These are phyloP conservation scores for Heloderma charlesbogerti DNA, from an alignment of 2,113 vertebrate genomes.

Conservation along the genomic window DNA sequence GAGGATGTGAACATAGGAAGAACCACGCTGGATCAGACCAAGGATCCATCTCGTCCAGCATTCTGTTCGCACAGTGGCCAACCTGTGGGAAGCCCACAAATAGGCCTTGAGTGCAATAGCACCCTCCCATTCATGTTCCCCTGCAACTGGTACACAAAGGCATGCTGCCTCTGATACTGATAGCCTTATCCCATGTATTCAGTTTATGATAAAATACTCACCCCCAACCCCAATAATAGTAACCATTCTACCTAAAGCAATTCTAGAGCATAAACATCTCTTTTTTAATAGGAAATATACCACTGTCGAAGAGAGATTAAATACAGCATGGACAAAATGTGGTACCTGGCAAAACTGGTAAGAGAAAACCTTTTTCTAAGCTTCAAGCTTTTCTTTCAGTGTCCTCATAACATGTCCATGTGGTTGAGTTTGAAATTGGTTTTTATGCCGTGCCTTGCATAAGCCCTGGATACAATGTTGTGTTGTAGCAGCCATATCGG, in stretches of 20 bases:
- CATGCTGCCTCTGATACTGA: too few species aligned
- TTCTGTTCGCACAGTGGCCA: too few species aligned
- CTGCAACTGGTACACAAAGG: too few species aligned
- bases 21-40: too few species aligned
- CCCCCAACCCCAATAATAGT: background rate
- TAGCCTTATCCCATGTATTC: background rate
- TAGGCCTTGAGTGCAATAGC: too few species aligned
- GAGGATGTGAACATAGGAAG: too few species aligned
- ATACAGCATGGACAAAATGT: slow-evolving; percentile 98
- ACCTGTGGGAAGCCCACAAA: too few species aligned
- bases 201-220: background rate
- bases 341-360: slow-evolving; percentile 97
- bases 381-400: background rate
- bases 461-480: background rate
- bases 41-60: too few species aligned
- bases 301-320: slow-evolving; percentile 94
- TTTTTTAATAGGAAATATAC: slow-evolving; percentile 86
- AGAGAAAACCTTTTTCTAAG: slow-evolving; percentile 58
- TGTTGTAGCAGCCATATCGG: too few species aligned
- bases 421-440: background rate
- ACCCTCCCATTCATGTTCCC: too few species aligned
- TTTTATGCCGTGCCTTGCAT: background rate
- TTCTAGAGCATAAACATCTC: background rate
- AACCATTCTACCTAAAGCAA: background rate
- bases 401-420: background rate